These are phyloP conservation scores for Amblyornis subalaris DNA, from an alignment of 2,113 vertebrate species.

Conservation along the genomic window DNA sequence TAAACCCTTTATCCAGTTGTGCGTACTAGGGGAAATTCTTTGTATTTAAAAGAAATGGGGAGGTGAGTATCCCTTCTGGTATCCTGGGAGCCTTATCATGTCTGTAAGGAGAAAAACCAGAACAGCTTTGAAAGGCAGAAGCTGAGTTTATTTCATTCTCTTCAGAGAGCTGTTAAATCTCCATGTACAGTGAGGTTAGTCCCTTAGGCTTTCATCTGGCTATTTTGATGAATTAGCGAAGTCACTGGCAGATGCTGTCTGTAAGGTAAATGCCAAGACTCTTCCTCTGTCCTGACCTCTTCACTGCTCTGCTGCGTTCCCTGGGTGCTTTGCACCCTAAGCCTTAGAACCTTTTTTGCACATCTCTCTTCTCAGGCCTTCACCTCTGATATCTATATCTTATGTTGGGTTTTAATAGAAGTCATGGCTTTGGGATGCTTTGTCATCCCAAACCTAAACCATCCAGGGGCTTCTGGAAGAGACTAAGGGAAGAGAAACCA, in stretches of 20 bases:
- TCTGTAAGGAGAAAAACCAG: constrained; percentile 29
- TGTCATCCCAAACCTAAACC: not conserved
- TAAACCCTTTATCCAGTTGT: not conserved
- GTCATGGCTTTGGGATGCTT: not conserved
- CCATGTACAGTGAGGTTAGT: not conserved
- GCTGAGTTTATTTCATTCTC: constrained; percentile 36
- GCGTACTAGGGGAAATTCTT: not conserved
- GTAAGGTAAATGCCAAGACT: not conserved
- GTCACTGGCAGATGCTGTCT: not conserved
- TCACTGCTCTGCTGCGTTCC: not conserved
- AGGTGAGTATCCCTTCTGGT: not conserved
- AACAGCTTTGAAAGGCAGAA: not conserved
- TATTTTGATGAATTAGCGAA: constrained; percentile 22
- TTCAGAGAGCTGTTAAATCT: constrained; percentile 11
- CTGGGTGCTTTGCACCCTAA: not conserved
- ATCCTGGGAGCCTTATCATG: not conserved
- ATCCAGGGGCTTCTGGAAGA: not conserved
- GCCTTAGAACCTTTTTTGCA: not conserved
- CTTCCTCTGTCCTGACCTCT: not conserved
- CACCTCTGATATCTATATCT: not conserved
- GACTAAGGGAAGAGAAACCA: not conserved
- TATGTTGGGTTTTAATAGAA: not conserved
- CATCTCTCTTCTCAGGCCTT: not conserved
- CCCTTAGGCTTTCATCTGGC: constrained; percentile 20
- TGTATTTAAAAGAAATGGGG: not conserved